These are phyloP conservation scores for Pipa parva DNA, from an alignment of 2,113 vertebrate genomes.

Conservation along the genomic window DNA sequence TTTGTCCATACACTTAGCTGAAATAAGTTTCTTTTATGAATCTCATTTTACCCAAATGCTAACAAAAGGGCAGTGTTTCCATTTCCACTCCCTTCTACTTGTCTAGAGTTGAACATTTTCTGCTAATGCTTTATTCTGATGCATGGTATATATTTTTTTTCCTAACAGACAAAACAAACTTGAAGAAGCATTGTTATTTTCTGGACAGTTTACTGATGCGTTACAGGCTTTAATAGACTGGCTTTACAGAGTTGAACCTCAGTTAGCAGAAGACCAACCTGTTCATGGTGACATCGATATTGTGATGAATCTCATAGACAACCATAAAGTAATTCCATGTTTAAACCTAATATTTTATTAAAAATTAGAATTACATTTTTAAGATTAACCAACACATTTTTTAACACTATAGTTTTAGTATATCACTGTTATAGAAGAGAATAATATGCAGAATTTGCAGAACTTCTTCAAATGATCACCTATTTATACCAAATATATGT, in stretches of 20 bases:
- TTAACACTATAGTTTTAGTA: too few relatives aligned
- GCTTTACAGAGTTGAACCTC: constrained; percentile 93
- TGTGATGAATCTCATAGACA: constrained; percentile 94
- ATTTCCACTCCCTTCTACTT: neutral
- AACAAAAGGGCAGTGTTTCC: neutral
- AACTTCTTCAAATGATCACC: too few relatives aligned
- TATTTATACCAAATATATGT: too few relatives aligned
- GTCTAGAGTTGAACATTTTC: too few relatives aligned
- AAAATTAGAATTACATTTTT: too few relatives aligned
- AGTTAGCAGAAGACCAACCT: constrained; percentile 93
- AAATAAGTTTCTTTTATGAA: neutral
- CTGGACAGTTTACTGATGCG: constrained; percentile 94
- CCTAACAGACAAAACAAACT: constrained; percentile 88
- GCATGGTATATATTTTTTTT: too few relatives aligned
- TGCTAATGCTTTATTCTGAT: too few relatives aligned
- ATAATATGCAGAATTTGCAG: too few relatives aligned
- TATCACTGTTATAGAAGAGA: too few relatives aligned
- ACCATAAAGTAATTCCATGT: constrained; percentile 83
- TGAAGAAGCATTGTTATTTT: constrained; percentile 93
- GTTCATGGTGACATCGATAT: constrained; percentile 95
- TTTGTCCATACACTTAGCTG: too few relatives aligned
- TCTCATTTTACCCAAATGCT: constrained; percentile 5
- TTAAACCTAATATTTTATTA: too few relatives aligned
- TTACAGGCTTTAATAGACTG: constrained; percentile 96
- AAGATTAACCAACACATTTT: too few relatives aligned